Conservation (phyloP, 2,888 invertebrate genomes). For the Drosophila borealis region DNA sequence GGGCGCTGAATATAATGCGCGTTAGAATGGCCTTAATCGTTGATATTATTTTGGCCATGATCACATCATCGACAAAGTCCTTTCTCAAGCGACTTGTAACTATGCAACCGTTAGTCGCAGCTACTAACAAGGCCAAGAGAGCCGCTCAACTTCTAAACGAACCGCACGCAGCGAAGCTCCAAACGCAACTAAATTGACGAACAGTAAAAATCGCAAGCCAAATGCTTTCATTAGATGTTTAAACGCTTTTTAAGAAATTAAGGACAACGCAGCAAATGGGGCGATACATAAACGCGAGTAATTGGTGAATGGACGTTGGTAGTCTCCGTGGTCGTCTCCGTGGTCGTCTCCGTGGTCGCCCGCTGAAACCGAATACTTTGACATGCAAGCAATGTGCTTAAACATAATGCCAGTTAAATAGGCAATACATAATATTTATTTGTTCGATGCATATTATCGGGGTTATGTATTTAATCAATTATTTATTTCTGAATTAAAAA, state of each 20-base stretch:
- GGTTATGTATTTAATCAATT: no score
- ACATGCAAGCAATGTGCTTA: not conserved
- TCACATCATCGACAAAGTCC: conserved; percentile 47
- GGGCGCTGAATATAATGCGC: conserved; percentile 92
- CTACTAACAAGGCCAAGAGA: not conserved
- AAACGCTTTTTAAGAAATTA: conserved; percentile 80
- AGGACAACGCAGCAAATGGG: conserved; percentile 69
- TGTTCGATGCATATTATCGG: no score
- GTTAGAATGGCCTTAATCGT: conserved; percentile 93
- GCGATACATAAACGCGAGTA: conserved; percentile 66
- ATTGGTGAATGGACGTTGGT: conserved; percentile 71
- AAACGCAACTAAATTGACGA: conserved; percentile 76
- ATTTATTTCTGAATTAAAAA: no score
- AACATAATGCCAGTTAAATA: not conserved
- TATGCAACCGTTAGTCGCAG: conserved; percentile 12
- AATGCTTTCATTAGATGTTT: conserved; percentile 79
- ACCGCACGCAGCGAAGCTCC: conserved; percentile 70
- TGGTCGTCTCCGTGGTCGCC: conserved; percentile 2
- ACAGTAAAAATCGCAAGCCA: conserved; percentile 58
- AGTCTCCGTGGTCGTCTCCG: no score
- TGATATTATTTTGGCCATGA: conserved; percentile 92
- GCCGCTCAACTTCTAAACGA: conserved; percentile 42
- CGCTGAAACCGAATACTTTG: conserved; percentile 24
- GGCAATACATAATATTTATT: not conserved
- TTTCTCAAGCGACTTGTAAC: conserved; percentile 1